Base-by-base conservation (phyloP, 2,797 vertebrate species). In the Meda fulgida region DNA sequence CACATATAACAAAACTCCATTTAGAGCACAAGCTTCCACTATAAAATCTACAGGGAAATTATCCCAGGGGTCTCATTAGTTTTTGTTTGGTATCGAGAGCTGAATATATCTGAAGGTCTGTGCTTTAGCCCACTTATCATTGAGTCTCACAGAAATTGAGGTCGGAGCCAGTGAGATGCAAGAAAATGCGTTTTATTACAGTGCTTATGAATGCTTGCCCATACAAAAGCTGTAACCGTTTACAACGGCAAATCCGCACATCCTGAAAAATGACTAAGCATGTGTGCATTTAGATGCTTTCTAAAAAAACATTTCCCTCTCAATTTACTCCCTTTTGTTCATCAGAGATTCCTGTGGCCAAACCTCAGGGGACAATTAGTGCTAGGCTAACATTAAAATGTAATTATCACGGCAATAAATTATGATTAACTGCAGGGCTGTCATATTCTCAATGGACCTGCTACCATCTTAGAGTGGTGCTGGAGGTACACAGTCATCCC, bases 381-480 rank as follows among this genome's bases (percentile, higher is more conserved):
- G 81, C 88, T 86, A 91, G 86, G 84, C 84, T 90, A 91, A 93
- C 90, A 92, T 55, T 87, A 89, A 93, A 92, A 92, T 90, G 88
- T 93, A 91, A 94, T 93, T 93, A 94, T 90, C 91, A 91, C 86
- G 82, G 89, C 91, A 93, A 93, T 93, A 93, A 93, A 92, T 88
- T 85, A 91, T 92, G 89, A 93, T 93, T 92, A 92, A 92, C 93
- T 91, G 88, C 9, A 58, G 18, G 26, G 76, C 84, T 84, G 84
- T 89, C 72, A 81, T 89, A 89, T 90, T 90, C 89, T 91, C 91
- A 86, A 88, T 8, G 5, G 90, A 81, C 84, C 60, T n/a, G 46
- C 85, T 84, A 80, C 88, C 89, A 86, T 72, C 85, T 87, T 87
- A 89, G 86, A 89, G 89, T 88, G 79, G 81, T 86, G 80, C 81